These are phyloP conservation scores for Sitodiplosis mosellana DNA, from an alignment of 1,140 invertebrate genomes.

Conservation along the genomic window DNA sequence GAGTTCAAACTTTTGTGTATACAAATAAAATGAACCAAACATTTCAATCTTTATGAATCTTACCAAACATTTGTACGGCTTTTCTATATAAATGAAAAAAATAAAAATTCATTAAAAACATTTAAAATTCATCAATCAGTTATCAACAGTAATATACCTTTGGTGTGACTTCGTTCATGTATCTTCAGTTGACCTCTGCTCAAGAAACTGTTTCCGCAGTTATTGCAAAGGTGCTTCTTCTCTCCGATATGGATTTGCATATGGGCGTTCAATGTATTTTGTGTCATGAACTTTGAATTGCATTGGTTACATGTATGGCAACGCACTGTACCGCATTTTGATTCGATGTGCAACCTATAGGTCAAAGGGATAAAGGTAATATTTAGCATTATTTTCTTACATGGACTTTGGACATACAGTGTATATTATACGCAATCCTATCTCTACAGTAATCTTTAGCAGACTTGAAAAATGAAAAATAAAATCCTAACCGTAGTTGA, in stretches of 20 bases:
- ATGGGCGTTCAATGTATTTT: conserved; percentile 20
- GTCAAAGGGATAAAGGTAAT: not conserved
- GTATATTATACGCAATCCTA: no score
- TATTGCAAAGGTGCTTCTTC: conserved; percentile 26
- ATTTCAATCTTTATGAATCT: no score
- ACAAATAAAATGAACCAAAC: no score
- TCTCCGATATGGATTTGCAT: conserved; percentile 27
- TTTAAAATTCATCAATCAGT: no score
- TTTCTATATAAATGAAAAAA: no score
- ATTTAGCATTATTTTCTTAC: not conserved
- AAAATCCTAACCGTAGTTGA: conserved; percentile 15
- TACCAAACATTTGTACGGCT: conserved; percentile 31
- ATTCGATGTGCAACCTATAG: conserved; percentile 12
- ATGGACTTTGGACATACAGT: not conserved
- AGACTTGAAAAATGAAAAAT: no score
- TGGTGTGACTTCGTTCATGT: conserved; percentile 27
- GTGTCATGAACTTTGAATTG: conserved; percentile 23
- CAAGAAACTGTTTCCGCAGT: conserved; percentile 25
- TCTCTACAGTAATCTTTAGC: no score
- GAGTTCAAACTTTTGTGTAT: no score
- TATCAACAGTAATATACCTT: no score
- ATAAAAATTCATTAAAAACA: no score
- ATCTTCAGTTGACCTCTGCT: conserved; percentile 16
- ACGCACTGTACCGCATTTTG: conserved; percentile 21
- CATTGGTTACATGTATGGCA: conserved; percentile 19